phyloP scores from a whole-genome alignment of 2,888 invertebrate species.

The Drosophila multiciliata region DNA sequence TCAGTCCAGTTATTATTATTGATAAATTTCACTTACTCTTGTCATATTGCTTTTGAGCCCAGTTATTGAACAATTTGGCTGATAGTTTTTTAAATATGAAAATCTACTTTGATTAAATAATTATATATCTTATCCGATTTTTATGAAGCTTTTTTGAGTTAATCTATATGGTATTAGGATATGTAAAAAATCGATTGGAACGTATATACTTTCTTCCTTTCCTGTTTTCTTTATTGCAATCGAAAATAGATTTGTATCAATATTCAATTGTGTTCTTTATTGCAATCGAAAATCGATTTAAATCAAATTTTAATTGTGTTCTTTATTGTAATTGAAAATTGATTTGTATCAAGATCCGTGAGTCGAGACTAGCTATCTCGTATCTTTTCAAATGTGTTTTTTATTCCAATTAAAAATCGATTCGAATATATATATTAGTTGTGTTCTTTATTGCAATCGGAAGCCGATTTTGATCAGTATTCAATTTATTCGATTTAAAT shows the following conservation, averaged over 20 bases:
- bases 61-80: neutral
- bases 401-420: neutral
- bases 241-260: neutral
- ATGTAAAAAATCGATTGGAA: neutral
- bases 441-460: neutral
- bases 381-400: neutral
- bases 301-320: neutral
- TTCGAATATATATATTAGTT: neutral
- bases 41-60: neutral
- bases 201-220: no score
- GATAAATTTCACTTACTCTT: neutral
- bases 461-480: neutral
- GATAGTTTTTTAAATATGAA: neutral
- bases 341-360: no score
- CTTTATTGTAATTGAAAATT: neutral
- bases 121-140: neutral
- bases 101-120: neutral
- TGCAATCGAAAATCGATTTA: neutral
- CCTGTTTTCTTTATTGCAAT: neutral
- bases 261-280: neutral
- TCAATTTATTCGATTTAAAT: neutral
- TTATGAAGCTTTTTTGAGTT: neutral
- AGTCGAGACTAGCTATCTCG: no score
- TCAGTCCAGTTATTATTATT: no score
- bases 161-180: neutral